Percentiles rank a stretch among this genome's conserved stretches.
These are phyloP conservation scores for Eidolon helvum DNA, from an alignment of 2,113 vertebrate species.

Conservation along the genomic window DNA sequence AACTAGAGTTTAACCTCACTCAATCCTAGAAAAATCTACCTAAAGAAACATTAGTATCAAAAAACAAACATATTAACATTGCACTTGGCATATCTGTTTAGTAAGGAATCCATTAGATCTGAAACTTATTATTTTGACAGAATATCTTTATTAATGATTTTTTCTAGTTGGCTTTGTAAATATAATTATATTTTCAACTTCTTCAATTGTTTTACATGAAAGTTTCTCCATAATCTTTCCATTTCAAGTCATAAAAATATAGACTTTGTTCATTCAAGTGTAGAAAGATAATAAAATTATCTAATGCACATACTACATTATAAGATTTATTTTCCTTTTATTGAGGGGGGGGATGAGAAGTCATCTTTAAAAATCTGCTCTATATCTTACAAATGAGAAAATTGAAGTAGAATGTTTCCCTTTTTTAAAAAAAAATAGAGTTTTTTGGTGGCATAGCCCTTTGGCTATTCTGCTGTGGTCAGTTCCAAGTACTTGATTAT, in stretches of 20 bases:
- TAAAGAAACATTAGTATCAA: background rate
- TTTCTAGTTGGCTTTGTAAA: constrained; percentile 40
- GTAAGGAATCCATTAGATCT: background rate
- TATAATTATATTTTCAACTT: constrained; percentile 12
- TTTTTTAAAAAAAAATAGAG: background rate
- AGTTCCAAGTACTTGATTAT: background rate
- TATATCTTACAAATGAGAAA: constrained; percentile 26
- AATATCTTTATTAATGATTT: constrained; percentile 32
- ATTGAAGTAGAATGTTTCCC: background rate
- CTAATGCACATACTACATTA: background rate
- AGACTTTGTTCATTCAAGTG: background rate
- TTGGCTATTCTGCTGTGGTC: background rate
- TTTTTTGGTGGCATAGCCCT: background rate
- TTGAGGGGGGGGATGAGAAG: background rate
- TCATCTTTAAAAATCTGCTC: background rate
- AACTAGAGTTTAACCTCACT: background rate
- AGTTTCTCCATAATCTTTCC: background rate
- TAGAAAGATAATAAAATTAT: constrained; percentile 5
- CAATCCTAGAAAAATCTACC: background rate
- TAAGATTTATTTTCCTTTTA: constrained; percentile 12
- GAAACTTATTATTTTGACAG: constrained; percentile 23
- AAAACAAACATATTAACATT: background rate
- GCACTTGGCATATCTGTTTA: background rate
- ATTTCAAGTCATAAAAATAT: background rate
- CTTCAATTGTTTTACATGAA: background rate